phyloP scores from a whole-genome alignment of 2,888 invertebrate genomes.

The Eupithecia abbreviata region DNA sequence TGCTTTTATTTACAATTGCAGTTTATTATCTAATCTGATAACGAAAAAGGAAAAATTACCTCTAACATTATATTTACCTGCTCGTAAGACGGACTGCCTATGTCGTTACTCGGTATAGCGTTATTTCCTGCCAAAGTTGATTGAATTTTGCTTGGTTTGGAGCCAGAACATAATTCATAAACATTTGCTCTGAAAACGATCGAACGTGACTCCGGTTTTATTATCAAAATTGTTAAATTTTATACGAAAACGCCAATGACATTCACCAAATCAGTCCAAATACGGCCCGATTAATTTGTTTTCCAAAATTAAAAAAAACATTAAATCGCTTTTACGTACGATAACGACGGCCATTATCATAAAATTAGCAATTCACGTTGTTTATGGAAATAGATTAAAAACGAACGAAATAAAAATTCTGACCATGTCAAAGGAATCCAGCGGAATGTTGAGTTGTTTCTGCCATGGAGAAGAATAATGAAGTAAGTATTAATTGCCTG shows the following conservation, averaged over 20 bases:
- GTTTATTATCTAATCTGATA: constrained; percentile 15
- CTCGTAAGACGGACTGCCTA: neutral
- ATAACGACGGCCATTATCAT: constrained; percentile 30
- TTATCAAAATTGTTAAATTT: constrained; percentile 11
- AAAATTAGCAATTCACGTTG: constrained; percentile 28
- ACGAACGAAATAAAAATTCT: constrained; percentile 20
- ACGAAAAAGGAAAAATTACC: neutral
- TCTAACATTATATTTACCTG: neutral
- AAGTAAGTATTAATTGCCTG: constrained; percentile 58
- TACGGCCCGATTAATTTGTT: constrained; percentile 22
- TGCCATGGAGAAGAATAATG: constrained; percentile 56
- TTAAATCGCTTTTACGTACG: constrained; percentile 17
- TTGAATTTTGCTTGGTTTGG: constrained; percentile 15
- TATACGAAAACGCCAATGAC: constrained; percentile 17
- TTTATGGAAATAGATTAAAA: constrained; percentile 31
- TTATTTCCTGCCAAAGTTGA: constrained; percentile 5
- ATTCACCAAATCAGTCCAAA: constrained; percentile 24
- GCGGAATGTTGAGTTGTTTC: constrained; percentile 25
- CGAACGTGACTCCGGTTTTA: constrained; percentile 9
- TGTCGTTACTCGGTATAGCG: constrained; percentile 4
- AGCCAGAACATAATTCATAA: constrained; percentile 14
- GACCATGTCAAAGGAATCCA: constrained; percentile 30
- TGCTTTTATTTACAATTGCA: constrained; percentile 24
- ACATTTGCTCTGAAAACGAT: constrained; percentile 19
- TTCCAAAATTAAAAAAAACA: constrained; percentile 21